Evolutionary conservation across 2,113 vertebrate species (phyloP), one percentile per base, ranked within the genome.

Genomic region (Apeltes quadracus): DNA sequence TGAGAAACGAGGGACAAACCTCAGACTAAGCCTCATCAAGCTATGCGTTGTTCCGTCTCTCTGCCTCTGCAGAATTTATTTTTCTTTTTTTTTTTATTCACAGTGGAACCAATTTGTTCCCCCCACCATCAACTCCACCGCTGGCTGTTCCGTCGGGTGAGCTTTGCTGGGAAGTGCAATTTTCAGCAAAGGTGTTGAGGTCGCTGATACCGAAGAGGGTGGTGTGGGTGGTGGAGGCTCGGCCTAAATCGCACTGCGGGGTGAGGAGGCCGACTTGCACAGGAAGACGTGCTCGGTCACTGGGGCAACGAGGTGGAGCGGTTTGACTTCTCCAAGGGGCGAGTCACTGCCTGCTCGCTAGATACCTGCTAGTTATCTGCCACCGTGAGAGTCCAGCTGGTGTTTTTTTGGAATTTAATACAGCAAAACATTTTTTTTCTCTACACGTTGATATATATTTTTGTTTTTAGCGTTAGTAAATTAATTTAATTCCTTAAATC

Each of bases 11-110:
- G 50, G 62, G 65, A 39, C 79, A 78, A 76, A 72, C 71, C 72
- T 79, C 61, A 69, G 77, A 72, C 66, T 72, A 83, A 86, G 76
- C 70, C 71, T 75, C 9, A 53, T 81, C 72, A 81, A 72, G 75
- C 84, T 81, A 69, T 69, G 12, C 58, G 29, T 62, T 10, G 58
- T 34, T 76, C 27, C n/a, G 59, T 79, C 50, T 80, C 50, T 69
- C 32, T 63, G 32, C 53, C 63, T 34, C 32, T 34, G 32, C 32
- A 34, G 32, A 34, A n/a, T n/a, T n/a, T n/a, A 10, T 8, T 7
- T 15, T 9, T 8, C 44, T 46, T 61, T 4, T 48, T 36, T 56
- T 8, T 6, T 22, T n/a, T n/a, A n/a, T n/a, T n/a, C n/a, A n/a
- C n/a, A n/a, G n/a, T n/a, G n/a, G n/a, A n/a, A n/a, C n/a, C n/a